Percentiles rank a stretch among this genome's conserved stretches.
phyloP scores from a whole-genome alignment of 2,113 vertebrate species.

The Syrrhaptes paradoxus region DNA sequence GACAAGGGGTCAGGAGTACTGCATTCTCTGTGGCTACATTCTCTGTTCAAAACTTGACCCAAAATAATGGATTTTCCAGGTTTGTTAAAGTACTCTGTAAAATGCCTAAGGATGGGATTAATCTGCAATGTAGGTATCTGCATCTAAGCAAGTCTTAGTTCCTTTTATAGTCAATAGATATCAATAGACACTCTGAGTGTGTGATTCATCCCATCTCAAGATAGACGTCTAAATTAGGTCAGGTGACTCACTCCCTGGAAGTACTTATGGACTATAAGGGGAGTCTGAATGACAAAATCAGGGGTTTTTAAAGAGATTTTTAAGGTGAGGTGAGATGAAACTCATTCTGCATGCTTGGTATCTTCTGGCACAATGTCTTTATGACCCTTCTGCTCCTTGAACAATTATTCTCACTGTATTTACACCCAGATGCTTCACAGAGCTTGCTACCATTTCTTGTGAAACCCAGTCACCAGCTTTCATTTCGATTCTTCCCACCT shows the following conservation, averaged over 20 bases:
- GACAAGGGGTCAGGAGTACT: background rate
- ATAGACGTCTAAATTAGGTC: slow-evolving; percentile 62
- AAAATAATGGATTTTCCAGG: background rate
- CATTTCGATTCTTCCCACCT: background rate
- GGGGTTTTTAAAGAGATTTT: background rate
- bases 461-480: background rate
- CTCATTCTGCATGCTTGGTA: background rate
- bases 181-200: slow-evolving; percentile 57
- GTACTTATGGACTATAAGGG: slow-evolving; percentile 57
- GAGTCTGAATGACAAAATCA: slow-evolving; percentile 46
- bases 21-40: background rate
- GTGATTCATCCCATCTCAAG: slow-evolving; percentile 70
- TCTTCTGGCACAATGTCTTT: background rate
- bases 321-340: background rate
- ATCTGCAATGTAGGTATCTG: slow-evolving; percentile 13
- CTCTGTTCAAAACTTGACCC: background rate
- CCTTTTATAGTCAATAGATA: slow-evolving; percentile 72
- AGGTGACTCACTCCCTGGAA: slow-evolving; percentile 67
- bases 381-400: background rate
- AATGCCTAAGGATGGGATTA: background rate
- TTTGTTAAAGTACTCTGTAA: background rate
- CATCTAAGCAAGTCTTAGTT: slow-evolving; percentile 32
- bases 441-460: background rate
- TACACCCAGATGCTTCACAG: background rate
- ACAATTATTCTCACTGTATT: background rate